Evolutionary conservation across 2,113 vertebrate species (phyloP), one percentile per base, ranked within the genome.

Genomic region (Crotalus tigris): DNA sequence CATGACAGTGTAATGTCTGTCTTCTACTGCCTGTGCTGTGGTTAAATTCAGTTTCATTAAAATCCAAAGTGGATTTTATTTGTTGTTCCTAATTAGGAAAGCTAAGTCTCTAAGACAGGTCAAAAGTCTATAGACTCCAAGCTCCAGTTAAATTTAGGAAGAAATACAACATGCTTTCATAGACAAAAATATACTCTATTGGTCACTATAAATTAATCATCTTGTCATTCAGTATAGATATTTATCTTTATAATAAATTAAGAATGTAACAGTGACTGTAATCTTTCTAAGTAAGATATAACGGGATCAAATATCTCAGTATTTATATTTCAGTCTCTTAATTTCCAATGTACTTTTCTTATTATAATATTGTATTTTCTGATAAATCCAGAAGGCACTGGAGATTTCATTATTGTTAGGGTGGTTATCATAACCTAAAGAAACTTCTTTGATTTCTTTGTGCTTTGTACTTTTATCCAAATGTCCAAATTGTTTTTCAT

Each of bases 401-500:
- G 3, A 46, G 11, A 5, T 44, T 12, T 10, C 3, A 93, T 92
- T 44, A 90, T 75, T 7, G 49, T 87, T 0, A 85, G 8, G 53
- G 1, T 44, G 11, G 1, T 15, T 89, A 89, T 3, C 11, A 58
- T 87, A 0, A 0, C 51, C 5, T 4, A 21, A 54, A 93, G 51
- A 92, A 53, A 58, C 51, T 9, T 12, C 24, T 0, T 90, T 57
- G 85, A 86, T 5, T 92, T 44, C 2, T 89, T 26, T 6, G 10
- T 90, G 69, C 49, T 59, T 11, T 57, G 39, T 0, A 94, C 12
- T 90, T 85, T 0, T 15, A 58, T 19, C 0, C 0, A 51, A 91
- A 15, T 89, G 90, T 90, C 5, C 1, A n/a, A 33, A 64, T 89
- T 92, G 46, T 93, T 91, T 90, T 92, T 94, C 46, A 26, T 10